phyloP scores from a whole-genome alignment of 2,113 vertebrate species.

The Columbina picui region DNA sequence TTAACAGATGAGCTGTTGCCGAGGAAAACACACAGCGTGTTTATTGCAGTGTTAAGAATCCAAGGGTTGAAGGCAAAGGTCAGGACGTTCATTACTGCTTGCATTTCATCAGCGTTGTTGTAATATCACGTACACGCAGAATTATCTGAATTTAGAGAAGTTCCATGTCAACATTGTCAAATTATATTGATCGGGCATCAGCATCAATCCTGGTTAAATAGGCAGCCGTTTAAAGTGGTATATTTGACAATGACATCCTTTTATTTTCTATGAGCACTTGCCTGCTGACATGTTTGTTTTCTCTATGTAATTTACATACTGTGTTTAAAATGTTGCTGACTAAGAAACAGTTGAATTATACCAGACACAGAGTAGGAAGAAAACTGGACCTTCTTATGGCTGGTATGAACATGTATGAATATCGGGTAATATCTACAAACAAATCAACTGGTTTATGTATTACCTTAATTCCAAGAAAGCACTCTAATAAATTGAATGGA shows the following conservation, averaged over 20 bases:
- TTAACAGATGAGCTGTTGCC: neutral
- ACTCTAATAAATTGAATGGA: neutral
- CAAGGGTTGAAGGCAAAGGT: neutral
- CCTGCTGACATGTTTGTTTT: constrained; percentile 30
- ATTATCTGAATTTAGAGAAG: neutral
- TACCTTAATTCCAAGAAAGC: neutral
- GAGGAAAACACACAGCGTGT: neutral
- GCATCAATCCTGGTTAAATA: neutral
- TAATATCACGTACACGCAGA: accelerated
- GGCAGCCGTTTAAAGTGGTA: neutral
- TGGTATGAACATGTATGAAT: neutral
- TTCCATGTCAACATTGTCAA: neutral
- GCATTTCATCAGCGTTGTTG: neutral
- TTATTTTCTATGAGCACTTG: neutral
- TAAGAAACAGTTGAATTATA: neutral
- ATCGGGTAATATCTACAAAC: neutral
- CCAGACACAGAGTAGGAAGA: neutral
- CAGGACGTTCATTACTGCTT: neutral
- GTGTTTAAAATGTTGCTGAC: constrained; percentile 16
- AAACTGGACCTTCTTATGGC: neutral
- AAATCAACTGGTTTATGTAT: neutral
- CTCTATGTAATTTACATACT: neutral
- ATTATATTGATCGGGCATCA: constrained; percentile 4
- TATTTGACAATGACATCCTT: neutral
- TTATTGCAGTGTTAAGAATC: neutral